Conservation (phyloP, 2,113 vertebrate genomes). For the Geococcyx californianus region DNA sequence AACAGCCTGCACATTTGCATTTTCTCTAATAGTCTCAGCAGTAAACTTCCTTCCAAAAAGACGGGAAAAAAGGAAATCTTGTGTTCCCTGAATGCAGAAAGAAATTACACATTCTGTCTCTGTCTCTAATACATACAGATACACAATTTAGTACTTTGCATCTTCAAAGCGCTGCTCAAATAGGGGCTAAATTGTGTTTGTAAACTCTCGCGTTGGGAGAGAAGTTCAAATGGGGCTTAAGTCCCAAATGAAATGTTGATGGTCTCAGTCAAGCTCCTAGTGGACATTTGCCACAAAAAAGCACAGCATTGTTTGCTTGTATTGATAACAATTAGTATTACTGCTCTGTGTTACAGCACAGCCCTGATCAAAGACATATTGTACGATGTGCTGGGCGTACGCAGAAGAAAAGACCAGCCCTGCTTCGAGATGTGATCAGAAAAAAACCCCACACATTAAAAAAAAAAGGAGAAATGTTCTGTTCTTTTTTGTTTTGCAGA, state of each 20-base stretch:
- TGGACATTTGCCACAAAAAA: conserved; percentile 65
- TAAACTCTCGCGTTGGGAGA: conserved; percentile 65
- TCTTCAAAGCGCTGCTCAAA: conserved; percentile 53
- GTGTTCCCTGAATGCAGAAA: conserved; percentile 60
- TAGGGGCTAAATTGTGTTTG: conserved; percentile 54
- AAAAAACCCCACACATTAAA: no score
- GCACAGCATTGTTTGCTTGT: conserved; percentile 36
- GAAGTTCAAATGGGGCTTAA: conserved; percentile 61
- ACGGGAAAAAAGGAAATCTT: conserved; percentile 64
- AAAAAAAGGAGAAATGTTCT: neutral
- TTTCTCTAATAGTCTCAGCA: conserved; percentile 77
- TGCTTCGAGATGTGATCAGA: neutral
- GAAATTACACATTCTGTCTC: conserved; percentile 61
- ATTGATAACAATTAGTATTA: conserved; percentile 46
- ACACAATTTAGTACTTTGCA: conserved; percentile 58
- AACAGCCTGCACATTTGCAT: conserved; percentile 71
- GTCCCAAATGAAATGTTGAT: conserved; percentile 55
- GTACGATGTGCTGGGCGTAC: fast-evolving
- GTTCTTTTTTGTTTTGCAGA: neutral
- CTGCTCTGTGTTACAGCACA: conserved; percentile 34
- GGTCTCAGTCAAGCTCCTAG: conserved; percentile 60
- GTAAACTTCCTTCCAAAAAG: conserved; percentile 71
- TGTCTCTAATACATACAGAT: conserved; percentile 48
- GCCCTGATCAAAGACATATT: neutral
- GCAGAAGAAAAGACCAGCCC: neutral